Conservation (phyloP, 1,140 invertebrate species). For the Kradibia gibbosae region DNA sequence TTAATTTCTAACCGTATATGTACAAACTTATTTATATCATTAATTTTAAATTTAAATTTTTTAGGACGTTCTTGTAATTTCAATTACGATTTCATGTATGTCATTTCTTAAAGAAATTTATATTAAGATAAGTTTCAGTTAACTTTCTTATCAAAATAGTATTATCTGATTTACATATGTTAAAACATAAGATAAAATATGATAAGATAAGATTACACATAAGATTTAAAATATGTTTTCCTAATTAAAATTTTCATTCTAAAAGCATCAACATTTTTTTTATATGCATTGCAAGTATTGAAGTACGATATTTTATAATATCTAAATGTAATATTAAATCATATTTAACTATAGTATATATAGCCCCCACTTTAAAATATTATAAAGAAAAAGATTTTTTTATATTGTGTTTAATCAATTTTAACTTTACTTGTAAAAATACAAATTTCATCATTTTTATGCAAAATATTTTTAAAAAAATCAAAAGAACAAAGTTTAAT, state of each 20-base stretch:
- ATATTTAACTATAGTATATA: no score
- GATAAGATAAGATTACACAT: background rate
- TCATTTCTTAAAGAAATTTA: constrained; percentile 8
- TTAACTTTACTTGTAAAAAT: no score
- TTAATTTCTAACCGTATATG: background rate
- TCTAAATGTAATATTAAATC: background rate
- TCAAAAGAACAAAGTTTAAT: no score
- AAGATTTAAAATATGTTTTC: background rate
- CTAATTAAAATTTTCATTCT: constrained; percentile 3
- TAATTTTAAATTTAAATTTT: constrained; percentile 15
- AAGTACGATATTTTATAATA: constrained; percentile 13
- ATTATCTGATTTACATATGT: background rate
- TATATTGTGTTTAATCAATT: no score
- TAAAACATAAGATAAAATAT: background rate
- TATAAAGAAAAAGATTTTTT: no score
- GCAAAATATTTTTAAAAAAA: no score
- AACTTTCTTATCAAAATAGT: constrained; percentile 13
- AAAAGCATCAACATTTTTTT: constrained; percentile 18
- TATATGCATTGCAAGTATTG: constrained; percentile 31
- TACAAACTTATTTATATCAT: background rate
- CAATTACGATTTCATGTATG: background rate
- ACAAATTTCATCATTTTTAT: no score
- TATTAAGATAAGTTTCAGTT: constrained; percentile 28
- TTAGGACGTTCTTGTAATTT: constrained; percentile 1
- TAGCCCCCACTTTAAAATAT: no score